A percentile compares a stretch with the other conserved stretches of the same genome.
phyloP scores from a whole-genome alignment of 2,888 invertebrate species.

The Allolobophora icterica region DNA sequence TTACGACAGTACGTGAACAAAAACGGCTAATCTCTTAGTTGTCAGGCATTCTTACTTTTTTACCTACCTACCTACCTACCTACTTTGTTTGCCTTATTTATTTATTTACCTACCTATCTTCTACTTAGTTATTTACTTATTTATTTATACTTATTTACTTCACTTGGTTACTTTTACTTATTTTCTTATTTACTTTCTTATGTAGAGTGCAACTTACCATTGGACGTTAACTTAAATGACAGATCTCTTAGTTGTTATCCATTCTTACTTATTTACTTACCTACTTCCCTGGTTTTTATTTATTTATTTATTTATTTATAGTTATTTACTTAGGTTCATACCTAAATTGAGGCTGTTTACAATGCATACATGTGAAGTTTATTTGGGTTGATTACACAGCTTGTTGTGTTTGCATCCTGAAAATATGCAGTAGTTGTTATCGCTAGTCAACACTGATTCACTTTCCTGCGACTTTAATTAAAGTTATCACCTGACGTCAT shows the following conservation, averaged over 20 bases:
- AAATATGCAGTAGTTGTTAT: too few relatives aligned
- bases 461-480: too few relatives aligned
- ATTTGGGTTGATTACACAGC: too few relatives aligned
- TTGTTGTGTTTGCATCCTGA: too few relatives aligned
- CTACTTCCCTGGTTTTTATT: not conserved
- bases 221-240: not conserved
- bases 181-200: not conserved
- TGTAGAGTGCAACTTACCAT: not conserved
- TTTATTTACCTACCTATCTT: not conserved
- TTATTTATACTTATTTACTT: too few relatives aligned
- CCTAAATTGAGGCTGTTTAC: not conserved
- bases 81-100: not conserved
- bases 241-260: not conserved
- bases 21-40: not conserved
- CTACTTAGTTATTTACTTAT: not conserved
- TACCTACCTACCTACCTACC: not conserved
- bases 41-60: too few relatives aligned
- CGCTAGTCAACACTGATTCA: too few relatives aligned
- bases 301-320: not conserved
- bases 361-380: too few relatives aligned
- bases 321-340: not conserved
- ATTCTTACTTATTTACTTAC: not conserved
- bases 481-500: too few relatives aligned
- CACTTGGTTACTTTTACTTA: not conserved
- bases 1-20: not conserved